These are phyloP conservation scores for Anas platyrhynchos DNA, from an alignment of 2,113 vertebrate genomes.

Conservation along the genomic window DNA sequence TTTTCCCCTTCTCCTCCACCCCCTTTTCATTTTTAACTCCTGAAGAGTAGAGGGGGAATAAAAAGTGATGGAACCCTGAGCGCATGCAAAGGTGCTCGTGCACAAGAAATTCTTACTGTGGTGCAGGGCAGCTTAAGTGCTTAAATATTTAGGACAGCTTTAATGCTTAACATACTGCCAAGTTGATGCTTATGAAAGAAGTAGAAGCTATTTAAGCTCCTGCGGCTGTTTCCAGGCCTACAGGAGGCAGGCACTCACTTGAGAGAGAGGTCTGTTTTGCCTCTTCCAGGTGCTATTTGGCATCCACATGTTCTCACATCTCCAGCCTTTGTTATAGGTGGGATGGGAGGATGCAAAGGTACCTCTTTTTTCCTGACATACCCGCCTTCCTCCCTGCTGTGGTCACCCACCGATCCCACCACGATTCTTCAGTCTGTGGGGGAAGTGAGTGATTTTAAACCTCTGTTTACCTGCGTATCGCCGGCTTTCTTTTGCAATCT, in stretches of 20 bases:
- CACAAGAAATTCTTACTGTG: not conserved
- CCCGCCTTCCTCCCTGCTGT: not conserved
- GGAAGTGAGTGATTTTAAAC: not conserved
- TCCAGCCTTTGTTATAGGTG: not conserved
- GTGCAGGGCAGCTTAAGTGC: not conserved
- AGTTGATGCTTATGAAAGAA: not conserved
- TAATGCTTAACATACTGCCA: not conserved
- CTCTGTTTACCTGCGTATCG: rapidly evolving
- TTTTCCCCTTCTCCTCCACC: not conserved
- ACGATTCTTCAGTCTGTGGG: not conserved
- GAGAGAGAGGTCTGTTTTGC: not conserved
- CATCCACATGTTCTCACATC: not conserved
- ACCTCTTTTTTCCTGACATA: not conserved
- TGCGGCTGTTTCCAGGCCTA: rapidly evolving
- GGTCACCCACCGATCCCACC: not conserved
- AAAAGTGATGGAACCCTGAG: not conserved
- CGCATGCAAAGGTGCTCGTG: not conserved
- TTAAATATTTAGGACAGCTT: not conserved
- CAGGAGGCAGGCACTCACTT: not conserved
- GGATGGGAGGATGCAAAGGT: not conserved
- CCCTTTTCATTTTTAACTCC: not conserved
- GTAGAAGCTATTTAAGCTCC: not conserved
- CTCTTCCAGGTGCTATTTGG: not conserved
- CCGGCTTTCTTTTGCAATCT: constrained; percentile 34
- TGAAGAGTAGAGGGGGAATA: not conserved